These are phyloP conservation scores for Hydropsyche betteni DNA, from an alignment of 2,888 invertebrate genomes.

Conservation along the genomic window DNA sequence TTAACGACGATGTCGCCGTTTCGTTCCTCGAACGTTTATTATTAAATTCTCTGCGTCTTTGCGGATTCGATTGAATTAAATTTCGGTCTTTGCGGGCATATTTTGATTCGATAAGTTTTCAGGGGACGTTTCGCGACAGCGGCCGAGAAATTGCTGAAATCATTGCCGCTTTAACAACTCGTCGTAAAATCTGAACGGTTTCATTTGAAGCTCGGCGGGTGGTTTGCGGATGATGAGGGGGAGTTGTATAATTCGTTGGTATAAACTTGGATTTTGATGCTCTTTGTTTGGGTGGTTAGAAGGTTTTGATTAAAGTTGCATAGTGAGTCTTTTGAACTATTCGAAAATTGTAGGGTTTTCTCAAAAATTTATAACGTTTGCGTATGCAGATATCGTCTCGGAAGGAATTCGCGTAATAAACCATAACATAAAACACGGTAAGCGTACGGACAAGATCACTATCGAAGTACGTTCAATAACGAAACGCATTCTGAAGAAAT, in stretches of 20 bases:
- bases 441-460: too few species aligned
- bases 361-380: too few species aligned
- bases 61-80: not conserved
- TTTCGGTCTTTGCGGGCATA: not conserved
- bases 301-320: too few species aligned
- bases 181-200: constrained; percentile 44
- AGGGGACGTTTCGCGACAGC: not conserved
- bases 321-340: too few species aligned
- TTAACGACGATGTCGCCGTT: not conserved
- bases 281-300: too few species aligned
- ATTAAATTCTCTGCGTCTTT: not conserved
- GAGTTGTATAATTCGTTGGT: constrained; percentile 8
- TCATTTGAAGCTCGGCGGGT: constrained; percentile 44
- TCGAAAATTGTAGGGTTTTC: too few species aligned
- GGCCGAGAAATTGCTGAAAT: constrained; percentile 19
- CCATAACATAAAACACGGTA: too few species aligned
- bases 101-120: too few species aligned
- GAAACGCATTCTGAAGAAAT: too few species aligned
- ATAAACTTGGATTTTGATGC: not conserved
- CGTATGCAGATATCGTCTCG: too few species aligned
- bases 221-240: constrained; percentile 24
- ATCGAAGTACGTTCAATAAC: too few species aligned
- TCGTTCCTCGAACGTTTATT: not conserved
- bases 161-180: constrained; percentile 43
- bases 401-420: too few species aligned